Evolutionary conservation across 2,888 invertebrate species (phyloP).

Genomic region (Caenorhabditis parvicauda): DNA sequence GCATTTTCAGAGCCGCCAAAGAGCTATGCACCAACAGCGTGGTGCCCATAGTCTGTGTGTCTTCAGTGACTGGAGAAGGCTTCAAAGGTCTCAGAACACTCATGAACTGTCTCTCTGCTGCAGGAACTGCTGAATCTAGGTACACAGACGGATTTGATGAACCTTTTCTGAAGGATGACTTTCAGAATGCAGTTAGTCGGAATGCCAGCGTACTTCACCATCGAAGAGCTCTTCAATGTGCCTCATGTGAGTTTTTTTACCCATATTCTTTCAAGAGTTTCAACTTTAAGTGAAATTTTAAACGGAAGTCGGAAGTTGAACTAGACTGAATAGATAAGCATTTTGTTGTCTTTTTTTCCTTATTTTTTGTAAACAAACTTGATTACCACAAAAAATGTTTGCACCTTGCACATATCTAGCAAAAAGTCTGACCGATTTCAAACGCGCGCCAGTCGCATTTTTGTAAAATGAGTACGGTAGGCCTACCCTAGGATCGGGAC

Average conservation of each 20-base stretch:
- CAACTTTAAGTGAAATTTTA: background rate
- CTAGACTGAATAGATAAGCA: no score
- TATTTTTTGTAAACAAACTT: background rate
- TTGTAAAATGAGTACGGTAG: no score
- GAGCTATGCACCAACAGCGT: constrained; percentile 67
- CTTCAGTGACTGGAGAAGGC: constrained; percentile 84
- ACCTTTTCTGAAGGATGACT: no score
- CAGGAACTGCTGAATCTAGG: constrained; percentile 27
- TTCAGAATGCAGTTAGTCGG: constrained; percentile 30
- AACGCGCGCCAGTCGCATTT: no score
- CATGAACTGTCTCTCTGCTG: constrained; percentile 74
- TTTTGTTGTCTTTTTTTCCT: background rate
- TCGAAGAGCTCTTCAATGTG: constrained; percentile 77
- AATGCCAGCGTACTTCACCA: constrained; percentile 72
- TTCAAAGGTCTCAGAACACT: constrained; percentile 67
- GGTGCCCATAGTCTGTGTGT: constrained; percentile 70
- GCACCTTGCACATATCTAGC: no score
- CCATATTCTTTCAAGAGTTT: background rate
- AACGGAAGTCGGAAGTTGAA: no score
- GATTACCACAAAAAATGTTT: no score
- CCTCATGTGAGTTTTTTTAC: constrained; percentile 70
- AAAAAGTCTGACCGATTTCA: no score
- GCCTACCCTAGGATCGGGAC: no score
- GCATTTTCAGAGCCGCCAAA: constrained; percentile 72
- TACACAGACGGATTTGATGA: no score